Conservation (phyloP, 2,888 invertebrate species). For the Lasioglossum pauxillum region DNA sequence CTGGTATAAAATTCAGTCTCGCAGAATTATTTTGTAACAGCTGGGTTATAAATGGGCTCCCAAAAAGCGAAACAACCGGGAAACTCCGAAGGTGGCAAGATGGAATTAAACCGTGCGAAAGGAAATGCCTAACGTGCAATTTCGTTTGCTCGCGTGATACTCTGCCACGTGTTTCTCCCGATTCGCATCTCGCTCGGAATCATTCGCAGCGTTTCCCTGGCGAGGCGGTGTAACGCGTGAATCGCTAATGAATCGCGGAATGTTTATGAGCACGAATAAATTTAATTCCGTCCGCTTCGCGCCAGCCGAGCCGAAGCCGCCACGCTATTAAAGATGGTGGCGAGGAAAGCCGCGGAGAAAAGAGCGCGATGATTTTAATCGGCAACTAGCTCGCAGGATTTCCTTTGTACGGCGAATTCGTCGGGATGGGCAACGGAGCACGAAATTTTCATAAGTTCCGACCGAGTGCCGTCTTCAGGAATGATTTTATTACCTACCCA, state of each 20-base stretch:
- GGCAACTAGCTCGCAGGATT: slow-evolving; percentile 30
- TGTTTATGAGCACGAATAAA: slow-evolving; percentile 46
- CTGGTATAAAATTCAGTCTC: no score
- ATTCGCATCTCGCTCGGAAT: background rate
- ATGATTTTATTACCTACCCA: background rate
- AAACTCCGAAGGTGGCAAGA: background rate
- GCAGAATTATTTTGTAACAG: background rate
- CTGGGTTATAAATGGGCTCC: background rate
- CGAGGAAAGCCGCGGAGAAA: slow-evolving; percentile 29
- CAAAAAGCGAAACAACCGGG: background rate
- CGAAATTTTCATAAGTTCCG: slow-evolving; percentile 81
- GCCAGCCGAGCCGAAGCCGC: slow-evolving; percentile 9
- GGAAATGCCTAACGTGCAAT: slow-evolving; percentile 7
- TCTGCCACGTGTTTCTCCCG: slow-evolving; percentile 3
- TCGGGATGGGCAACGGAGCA: slow-evolving; percentile 69
- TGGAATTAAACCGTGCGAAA: background rate
- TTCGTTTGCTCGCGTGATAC: slow-evolving; percentile 35
- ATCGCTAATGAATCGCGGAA: slow-evolving; percentile 46
- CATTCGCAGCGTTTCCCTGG: slow-evolving; percentile 1
- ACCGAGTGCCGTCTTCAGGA: slow-evolving; percentile 54
- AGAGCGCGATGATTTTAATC: slow-evolving; percentile 60
- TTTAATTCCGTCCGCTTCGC: slow-evolving; percentile 15
- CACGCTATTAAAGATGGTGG: slow-evolving; percentile 49
- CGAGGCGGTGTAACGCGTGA: slow-evolving; percentile 13
- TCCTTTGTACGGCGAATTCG: slow-evolving; percentile 35